These are phyloP conservation scores for Bombus sylvicola DNA, from an alignment of 1,140 invertebrate genomes.

Conservation along the genomic window DNA sequence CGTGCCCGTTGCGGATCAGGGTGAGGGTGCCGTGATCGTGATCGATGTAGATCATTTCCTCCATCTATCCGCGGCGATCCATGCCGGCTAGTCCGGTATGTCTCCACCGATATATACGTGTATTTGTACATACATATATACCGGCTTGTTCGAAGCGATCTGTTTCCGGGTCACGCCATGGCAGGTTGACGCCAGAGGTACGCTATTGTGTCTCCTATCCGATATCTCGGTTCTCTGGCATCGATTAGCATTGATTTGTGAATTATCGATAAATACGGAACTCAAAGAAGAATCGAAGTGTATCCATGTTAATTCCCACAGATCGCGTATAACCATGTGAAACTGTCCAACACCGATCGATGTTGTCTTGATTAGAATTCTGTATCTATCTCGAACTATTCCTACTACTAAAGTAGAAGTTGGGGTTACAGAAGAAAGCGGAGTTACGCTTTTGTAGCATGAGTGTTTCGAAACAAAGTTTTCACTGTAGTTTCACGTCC, in stretches of 20 bases:
- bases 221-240: conserved; percentile 64
- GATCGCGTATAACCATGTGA: conserved; percentile 20
- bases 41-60: conserved; percentile 79
- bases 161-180: conserved; percentile 74
- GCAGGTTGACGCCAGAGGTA: conserved; percentile 71
- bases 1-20: conserved; percentile 44
- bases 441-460: not conserved
- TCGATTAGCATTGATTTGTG: conserved; percentile 77
- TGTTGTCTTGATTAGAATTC: not conserved
- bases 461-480: conserved; percentile 18
- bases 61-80: conserved; percentile 73
- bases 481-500: not conserved
- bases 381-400: not conserved
- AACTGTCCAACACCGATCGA: not conserved
- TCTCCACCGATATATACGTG: conserved; percentile 49
- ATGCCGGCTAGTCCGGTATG: conserved; percentile 50
- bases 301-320: conserved; percentile 13
- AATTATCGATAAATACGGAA: conserved; percentile 60
- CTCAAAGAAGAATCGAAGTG: conserved; percentile 10
- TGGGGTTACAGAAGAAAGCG: not conserved
- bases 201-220: conserved; percentile 58
- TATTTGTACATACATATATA: conserved; percentile 45
- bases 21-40: conserved; percentile 76
- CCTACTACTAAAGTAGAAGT: not conserved
- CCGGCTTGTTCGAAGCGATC: conserved; percentile 49